Evolutionary conservation across 2,113 vertebrate species (phyloP).

Genomic region (Dipodomys ordii): DNA sequence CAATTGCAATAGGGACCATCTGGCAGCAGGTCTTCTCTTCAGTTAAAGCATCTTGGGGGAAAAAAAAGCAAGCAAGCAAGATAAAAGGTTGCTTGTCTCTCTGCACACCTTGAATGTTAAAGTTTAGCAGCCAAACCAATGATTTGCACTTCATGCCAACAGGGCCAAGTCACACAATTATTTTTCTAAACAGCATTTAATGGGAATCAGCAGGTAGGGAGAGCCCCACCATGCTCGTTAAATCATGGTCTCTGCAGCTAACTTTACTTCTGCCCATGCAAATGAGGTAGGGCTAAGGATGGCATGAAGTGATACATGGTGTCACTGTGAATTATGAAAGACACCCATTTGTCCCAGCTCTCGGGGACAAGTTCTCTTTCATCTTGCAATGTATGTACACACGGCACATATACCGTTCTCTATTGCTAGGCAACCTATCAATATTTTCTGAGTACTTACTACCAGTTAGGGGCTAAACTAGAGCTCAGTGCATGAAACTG

Average conservation of each 20-base stretch:
- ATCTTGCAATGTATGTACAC: background rate
- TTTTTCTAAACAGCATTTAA: conserved; percentile 73
- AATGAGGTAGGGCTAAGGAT: background rate
- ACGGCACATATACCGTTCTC: background rate
- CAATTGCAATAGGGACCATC: conserved; percentile 58
- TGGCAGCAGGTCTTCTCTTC: conserved; percentile 36
- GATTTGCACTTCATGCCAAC: conserved; percentile 71
- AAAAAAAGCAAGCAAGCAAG: background rate
- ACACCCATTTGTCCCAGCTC: background rate
- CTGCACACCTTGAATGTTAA: conserved; percentile 42
- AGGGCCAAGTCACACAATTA: background rate
- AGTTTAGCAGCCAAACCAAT: conserved; percentile 68
- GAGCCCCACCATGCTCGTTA: conserved; percentile 35
- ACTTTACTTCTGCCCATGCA: conserved; percentile 48
- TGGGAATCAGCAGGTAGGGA: conserved; percentile 76
- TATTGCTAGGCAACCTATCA: background rate
- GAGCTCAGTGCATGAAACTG: background rate
- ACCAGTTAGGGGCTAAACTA: background rate
- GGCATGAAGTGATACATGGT: rapidly evolving
- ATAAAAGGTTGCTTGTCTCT: background rate
- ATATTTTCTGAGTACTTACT: background rate
- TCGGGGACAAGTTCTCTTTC: background rate
- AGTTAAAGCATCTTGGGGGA: conserved; percentile 73
- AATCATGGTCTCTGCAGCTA: conserved; percentile 42
- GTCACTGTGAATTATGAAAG: conserved; percentile 16